These are phyloP conservation scores for Idaea biselata DNA, from an alignment of 2,888 invertebrate genomes.

Conservation along the genomic window DNA sequence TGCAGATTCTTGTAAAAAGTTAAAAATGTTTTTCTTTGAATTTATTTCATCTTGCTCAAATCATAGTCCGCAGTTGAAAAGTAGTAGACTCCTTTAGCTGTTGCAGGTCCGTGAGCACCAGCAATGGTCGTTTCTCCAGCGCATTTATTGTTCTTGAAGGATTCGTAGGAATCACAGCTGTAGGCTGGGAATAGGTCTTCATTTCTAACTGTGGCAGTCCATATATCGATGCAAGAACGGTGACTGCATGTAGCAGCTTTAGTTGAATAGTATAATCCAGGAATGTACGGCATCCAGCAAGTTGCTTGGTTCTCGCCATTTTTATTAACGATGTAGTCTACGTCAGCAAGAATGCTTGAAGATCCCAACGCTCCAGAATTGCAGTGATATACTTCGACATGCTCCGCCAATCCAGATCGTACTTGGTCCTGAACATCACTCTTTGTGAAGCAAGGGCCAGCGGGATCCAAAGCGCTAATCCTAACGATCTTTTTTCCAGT, in stretches of 20 bases:
- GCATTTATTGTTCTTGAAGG: slow-evolving; percentile 53
- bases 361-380: slow-evolving; percentile 78
- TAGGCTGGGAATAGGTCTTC: slow-evolving; percentile 54
- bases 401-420: slow-evolving; percentile 76
- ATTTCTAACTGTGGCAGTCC: slow-evolving; percentile 58
- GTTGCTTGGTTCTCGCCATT: slow-evolving; percentile 80
- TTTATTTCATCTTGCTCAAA: slow-evolving; percentile 19
- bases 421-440: slow-evolving; percentile 67
- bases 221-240: slow-evolving; percentile 59
- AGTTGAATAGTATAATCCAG: slow-evolving; percentile 58
- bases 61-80: slow-evolving; percentile 59
- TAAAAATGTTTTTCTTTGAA: too few relatives aligned
- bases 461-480: slow-evolving; percentile 69
- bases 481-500: slow-evolving; percentile 55
- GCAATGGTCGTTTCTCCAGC: slow-evolving; percentile 45
- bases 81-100: slow-evolving; percentile 61
- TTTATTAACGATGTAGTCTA: slow-evolving; percentile 80
- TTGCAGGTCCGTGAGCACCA: slow-evolving; percentile 67
- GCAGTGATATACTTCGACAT: slow-evolving; percentile 83
- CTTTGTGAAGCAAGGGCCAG: slow-evolving; percentile 69
- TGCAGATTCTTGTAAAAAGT: too few relatives aligned
- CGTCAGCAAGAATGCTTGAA: slow-evolving; percentile 72
- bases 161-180: slow-evolving; percentile 59
- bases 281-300: slow-evolving; percentile 63
- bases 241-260: slow-evolving; percentile 69